Evolutionary conservation across 2,113 vertebrate species (phyloP).

Genomic region (Laticauda colubrina): DNA sequence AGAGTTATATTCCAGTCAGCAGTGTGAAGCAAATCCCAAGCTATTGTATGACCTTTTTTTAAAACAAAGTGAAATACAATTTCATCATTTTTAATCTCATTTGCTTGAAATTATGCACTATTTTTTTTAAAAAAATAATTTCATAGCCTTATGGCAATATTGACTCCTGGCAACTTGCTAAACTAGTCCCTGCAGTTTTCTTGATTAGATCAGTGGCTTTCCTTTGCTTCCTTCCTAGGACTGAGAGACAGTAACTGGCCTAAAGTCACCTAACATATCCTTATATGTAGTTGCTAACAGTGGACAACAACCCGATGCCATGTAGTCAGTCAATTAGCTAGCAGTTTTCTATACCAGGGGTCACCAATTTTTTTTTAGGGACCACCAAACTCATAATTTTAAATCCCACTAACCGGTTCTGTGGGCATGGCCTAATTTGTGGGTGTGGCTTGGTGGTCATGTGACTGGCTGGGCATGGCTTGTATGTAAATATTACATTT

Average conservation of each 20-base stretch:
- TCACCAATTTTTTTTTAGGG: too few relatives aligned
- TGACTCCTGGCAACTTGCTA: not conserved
- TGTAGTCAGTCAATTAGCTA: too few relatives aligned
- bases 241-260: not conserved
- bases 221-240: not conserved
- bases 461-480: too few relatives aligned
- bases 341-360: too few relatives aligned
- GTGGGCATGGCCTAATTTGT: too few relatives aligned
- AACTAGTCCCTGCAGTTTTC: not conserved
- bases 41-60: not conserved
- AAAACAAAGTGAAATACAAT: not conserved
- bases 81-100: not conserved
- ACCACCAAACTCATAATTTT: too few relatives aligned
- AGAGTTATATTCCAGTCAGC: not conserved
- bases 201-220: not conserved
- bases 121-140: not conserved
- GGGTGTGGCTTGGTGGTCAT: too few relatives aligned
- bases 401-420: too few relatives aligned
- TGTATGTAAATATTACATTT: too few relatives aligned
- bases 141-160: not conserved
- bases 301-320: too few relatives aligned
- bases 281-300: too few relatives aligned
- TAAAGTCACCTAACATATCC: not conserved
- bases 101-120: not conserved
- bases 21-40: not conserved